These are phyloP conservation scores for Suncus etruscus DNA, from an alignment of 2,113 vertebrate genomes.

Conservation along the genomic window DNA sequence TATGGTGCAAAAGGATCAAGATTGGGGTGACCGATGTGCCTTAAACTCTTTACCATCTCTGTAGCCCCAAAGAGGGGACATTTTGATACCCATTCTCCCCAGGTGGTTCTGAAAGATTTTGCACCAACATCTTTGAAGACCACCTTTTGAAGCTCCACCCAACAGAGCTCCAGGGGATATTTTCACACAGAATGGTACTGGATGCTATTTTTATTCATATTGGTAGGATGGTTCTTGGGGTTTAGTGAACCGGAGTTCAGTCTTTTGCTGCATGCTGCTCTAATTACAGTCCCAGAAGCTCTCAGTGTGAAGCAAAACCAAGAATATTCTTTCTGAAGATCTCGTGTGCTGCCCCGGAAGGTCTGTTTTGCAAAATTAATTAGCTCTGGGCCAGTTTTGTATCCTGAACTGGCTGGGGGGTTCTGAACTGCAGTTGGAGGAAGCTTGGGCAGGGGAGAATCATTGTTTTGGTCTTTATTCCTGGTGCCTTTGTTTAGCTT, in stretches of 20 bases:
- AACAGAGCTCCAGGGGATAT: neutral
- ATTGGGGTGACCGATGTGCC: no score
- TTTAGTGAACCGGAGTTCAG: conserved; percentile 32
- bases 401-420: conserved; percentile 24
- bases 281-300: conserved; percentile 73
- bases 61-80: no score
- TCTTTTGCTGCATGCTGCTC: conserved; percentile 50
- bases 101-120: neutral
- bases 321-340: conserved; percentile 79
- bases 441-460: conserved; percentile 16
- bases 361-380: conserved; percentile 81
- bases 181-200: neutral
- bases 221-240: conserved; percentile 46
- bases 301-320: conserved; percentile 64
- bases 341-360: conserved; percentile 54
- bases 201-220: neutral
- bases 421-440: conserved; percentile 60
- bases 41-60: no score
- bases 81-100: neutral
- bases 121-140: neutral
- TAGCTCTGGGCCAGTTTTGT: conserved; percentile 71
- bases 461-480: conserved; percentile 57
- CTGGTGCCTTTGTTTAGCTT: neutral
- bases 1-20: no score
- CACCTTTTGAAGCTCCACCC: neutral